Conservation (phyloP, 1,140 invertebrate species). For the Drosophila tristis region DNA sequence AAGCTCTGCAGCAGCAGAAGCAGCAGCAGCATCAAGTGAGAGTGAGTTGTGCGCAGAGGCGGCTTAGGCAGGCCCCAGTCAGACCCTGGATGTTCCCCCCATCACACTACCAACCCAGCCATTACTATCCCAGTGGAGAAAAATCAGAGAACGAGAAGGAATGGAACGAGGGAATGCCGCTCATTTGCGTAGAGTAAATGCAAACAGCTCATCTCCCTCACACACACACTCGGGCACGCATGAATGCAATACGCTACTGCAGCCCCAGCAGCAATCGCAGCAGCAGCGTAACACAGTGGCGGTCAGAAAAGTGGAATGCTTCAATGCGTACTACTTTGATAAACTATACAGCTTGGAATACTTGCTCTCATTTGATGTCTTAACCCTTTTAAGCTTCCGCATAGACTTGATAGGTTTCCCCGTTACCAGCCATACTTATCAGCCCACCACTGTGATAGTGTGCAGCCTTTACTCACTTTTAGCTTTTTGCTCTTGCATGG, state of each 20-base stretch:
- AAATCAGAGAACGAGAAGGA: conserved; percentile 46
- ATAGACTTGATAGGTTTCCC: too few species aligned
- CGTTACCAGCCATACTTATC: too few species aligned
- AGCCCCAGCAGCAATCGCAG: conserved; percentile 39
- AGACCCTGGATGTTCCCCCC: not conserved
- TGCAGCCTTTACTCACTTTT: conserved; percentile 75
- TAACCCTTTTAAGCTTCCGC: too few species aligned
- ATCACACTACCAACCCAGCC: conserved; percentile 1
- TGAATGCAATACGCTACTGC: conserved; percentile 65
- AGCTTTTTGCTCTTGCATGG: conserved; percentile 71
- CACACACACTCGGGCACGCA: conserved; percentile 49
- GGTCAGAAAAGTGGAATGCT: conserved; percentile 8
- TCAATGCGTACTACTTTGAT: not conserved
- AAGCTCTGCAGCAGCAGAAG: conserved; percentile 31
- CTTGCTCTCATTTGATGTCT: not conserved
- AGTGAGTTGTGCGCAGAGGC: conserved; percentile 65
- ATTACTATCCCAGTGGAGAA: conserved; percentile 32
- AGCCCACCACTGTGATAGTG: conserved; percentile 3
- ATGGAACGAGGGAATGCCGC: conserved; percentile 57
- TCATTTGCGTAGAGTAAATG: conserved; percentile 81
- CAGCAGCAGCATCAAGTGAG: conserved; percentile 70
- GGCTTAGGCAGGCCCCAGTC: conserved; percentile 14
- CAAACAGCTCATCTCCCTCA: conserved; percentile 57
- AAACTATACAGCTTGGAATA: not conserved
- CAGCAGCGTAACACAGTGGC: conserved; percentile 50